Conservation (phyloP, 2,113 vertebrate species). For the Amphilophus citrinellus region DNA sequence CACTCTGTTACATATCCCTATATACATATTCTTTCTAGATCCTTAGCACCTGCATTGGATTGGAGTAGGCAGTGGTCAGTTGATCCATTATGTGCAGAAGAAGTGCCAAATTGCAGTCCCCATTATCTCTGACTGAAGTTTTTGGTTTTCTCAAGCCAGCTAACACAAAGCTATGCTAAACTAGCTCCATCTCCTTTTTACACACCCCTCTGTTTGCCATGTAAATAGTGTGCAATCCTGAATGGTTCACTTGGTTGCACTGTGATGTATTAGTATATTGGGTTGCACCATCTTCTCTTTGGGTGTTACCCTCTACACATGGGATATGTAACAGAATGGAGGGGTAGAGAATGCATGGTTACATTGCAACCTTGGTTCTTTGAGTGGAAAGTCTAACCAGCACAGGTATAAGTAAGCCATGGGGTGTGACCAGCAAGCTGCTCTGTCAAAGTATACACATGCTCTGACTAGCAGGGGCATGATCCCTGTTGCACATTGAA, state of each 20-base stretch:
- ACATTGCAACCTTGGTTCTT: constrained; percentile 7
- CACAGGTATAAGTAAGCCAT: neutral
- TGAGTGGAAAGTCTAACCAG: neutral
- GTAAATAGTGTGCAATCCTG: too few relatives aligned
- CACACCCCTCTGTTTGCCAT: neutral
- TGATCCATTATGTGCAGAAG: neutral
- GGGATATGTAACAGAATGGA: neutral
- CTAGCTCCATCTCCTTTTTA: neutral
- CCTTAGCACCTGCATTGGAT: neutral
- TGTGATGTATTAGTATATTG: too few relatives aligned
- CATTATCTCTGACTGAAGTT: neutral
- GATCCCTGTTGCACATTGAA: too few relatives aligned
- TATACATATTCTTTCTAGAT: neutral
- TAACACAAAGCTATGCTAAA: neutral
- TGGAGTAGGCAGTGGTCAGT: neutral
- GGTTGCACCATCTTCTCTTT: neutral
- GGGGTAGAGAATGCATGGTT: neutral
- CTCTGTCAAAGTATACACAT: too few relatives aligned
- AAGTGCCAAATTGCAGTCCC: neutral
- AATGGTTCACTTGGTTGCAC: too few relatives aligned
- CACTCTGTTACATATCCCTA: neutral
- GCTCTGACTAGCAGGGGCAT: too few relatives aligned
- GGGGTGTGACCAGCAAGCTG: too few relatives aligned
- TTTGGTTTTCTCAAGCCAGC: neutral
- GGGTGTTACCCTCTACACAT: too few relatives aligned